Evolutionary conservation across 2,888 invertebrate genomes (phyloP).

Genomic region (Abrostola tripartita): DNA sequence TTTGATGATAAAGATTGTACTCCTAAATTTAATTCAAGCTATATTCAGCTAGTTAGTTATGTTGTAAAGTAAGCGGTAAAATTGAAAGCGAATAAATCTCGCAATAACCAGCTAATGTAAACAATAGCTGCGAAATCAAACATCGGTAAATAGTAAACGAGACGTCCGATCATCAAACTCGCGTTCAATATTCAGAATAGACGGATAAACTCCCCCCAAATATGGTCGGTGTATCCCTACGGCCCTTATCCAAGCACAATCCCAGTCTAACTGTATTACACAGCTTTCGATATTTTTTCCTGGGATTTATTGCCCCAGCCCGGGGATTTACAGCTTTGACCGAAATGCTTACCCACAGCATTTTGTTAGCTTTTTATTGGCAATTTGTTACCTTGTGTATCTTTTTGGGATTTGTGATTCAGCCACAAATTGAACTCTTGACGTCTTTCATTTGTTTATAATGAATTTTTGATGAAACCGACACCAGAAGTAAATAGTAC

Average conservation of each 20-base stretch:
- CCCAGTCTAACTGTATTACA: slow-evolving; percentile 78
- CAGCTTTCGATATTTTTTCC: slow-evolving; percentile 82
- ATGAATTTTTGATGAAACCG: slow-evolving; percentile 41
- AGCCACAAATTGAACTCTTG: slow-evolving; percentile 77
- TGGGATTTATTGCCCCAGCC: slow-evolving; percentile 78
- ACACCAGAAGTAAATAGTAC: slow-evolving; percentile 36
- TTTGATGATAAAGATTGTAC: too few relatives aligned
- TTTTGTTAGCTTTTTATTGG: slow-evolving; percentile 87
- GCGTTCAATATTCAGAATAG: slow-evolving; percentile 55
- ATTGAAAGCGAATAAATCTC: slow-evolving; percentile 11
- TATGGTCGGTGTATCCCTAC: slow-evolving; percentile 55
- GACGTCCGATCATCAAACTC: slow-evolving; percentile 48
- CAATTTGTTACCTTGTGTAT: slow-evolving; percentile 86
- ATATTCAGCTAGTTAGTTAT: background rate
- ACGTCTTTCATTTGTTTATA: slow-evolving; percentile 57
- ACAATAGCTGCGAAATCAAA: slow-evolving; percentile 33
- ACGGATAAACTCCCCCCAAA: slow-evolving; percentile 49
- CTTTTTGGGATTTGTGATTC: slow-evolving; percentile 79
- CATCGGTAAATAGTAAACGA: slow-evolving; percentile 27
- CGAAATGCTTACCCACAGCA: slow-evolving; percentile 83
- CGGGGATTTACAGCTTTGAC: slow-evolving; percentile 85
- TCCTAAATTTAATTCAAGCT: too few relatives aligned
- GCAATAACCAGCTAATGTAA: slow-evolving; percentile 22
- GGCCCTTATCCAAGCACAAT: slow-evolving; percentile 59
- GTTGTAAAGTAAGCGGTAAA: background rate